Percentiles rank a stretch among this genome's conserved stretches.
phyloP scores from a whole-genome alignment of 2,888 invertebrate genomes.

The Tryphoninae sp. region DNA sequence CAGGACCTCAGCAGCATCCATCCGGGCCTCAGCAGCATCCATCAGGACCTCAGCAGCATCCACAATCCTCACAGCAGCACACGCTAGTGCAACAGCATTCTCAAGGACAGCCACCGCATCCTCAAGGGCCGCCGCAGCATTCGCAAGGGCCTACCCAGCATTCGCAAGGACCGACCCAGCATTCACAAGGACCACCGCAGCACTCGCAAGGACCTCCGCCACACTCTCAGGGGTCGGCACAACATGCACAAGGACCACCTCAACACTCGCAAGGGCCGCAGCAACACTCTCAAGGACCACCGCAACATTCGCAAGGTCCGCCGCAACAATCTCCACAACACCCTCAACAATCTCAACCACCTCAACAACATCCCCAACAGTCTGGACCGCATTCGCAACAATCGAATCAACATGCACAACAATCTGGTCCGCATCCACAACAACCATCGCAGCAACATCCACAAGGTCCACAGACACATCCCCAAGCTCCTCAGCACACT shows the following conservation, averaged over 20 bases:
- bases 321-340: conserved; percentile 56
- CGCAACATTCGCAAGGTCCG: conserved; percentile 49
- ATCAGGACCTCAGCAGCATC: conserved; percentile 74
- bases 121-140: conserved; percentile 18
- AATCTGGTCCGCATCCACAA: conserved; percentile 36
- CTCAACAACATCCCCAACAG: conserved; percentile 48
- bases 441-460: conserved; percentile 62
- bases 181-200: conserved; percentile 75
- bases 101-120: conserved; percentile 13
- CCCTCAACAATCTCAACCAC: conserved; percentile 58
- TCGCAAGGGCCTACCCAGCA: conserved; percentile 71
- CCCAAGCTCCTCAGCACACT: conserved; percentile 51
- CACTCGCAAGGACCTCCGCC: conserved; percentile 67
- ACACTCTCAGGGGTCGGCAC: conserved; percentile 68
- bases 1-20: conserved; percentile 45
- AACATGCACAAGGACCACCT: conserved; percentile 22
- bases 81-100: conserved; percentile 34
- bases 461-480: conserved; percentile 42
- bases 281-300: conserved; percentile 50
- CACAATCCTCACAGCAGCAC: conserved; percentile 62
- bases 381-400: conserved; percentile 23
- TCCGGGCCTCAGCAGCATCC: conserved; percentile 61
- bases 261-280: conserved; percentile 43
- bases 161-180: conserved; percentile 73
- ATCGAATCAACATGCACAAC: conserved; percentile 53